Evolutionary conservation across 1,140 invertebrate genomes (phyloP), one percentile per base, ranked within the genome.

Genomic region (Solen grandis): DNA sequence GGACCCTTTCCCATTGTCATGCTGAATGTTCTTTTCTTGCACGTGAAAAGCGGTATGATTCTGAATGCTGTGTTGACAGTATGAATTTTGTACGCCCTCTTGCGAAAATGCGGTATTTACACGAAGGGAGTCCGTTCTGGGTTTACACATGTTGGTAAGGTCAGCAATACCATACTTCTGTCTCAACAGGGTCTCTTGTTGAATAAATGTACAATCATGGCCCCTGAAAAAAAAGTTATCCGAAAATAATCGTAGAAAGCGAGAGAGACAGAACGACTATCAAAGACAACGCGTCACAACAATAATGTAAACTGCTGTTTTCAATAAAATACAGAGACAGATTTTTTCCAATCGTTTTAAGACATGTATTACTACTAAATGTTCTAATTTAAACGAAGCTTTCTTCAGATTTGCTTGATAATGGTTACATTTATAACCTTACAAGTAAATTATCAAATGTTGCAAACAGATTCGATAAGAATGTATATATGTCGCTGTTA

Each of bases 151-250:
- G 19, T 77, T 73, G 33, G 87, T 76, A 22, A 86, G 82, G 55
- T 83, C 77, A n/a, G n/a, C n/a, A n/a, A n/a, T n/a, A n/a, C n/a
- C n/a, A n/a, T n/a, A n/a, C 22, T 83, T 68, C 27, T 81, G 81
- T 41, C 88, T 76, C 16, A 88, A 41, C 5, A 77, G 35, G 0
- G 83, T 66, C 55, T 89, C 88, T 59, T 89, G 86, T 50, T 89
- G 87, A n/a, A 89, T 81, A 59, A 87, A 89, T 22, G 84, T 87
- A 66, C n/a, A n/a, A n/a, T n/a, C n/a, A n/a, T n/a, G n/a, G n/a
- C n/a, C n/a, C n/a, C n/a, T n/a, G n/a, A n/a, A n/a, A n/a, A n/a
- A n/a, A n/a, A n/a, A n/a, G n/a, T n/a, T n/a, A n/a, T n/a, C n/a
- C n/a, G n/a, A n/a, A n/a, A n/a, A n/a, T n/a, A n/a, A n/a, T n/a